Conservation (phyloP, 35 echinoderm and acorn worm species). For the Holothuria glaberrima region DNA sequence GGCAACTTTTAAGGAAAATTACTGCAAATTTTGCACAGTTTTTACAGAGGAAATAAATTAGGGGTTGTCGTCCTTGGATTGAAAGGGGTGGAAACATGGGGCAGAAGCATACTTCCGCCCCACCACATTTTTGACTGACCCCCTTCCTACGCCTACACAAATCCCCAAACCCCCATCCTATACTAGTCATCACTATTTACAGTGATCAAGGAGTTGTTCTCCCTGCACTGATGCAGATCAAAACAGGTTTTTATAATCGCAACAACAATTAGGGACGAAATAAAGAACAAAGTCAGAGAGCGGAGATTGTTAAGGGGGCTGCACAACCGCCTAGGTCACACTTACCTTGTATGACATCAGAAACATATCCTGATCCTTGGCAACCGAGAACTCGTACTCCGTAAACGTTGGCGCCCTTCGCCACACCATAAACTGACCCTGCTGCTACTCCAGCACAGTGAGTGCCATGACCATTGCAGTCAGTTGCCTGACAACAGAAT, state of each 20-base stretch:
- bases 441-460: slow-evolving; percentile 60
- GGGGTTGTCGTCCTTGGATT: too few species aligned
- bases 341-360: slow-evolving; percentile 62
- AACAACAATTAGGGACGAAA: background rate
- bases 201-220: too few species aligned
- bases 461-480: slow-evolving; percentile 73
- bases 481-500: slow-evolving; percentile 36
- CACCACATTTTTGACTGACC: too few species aligned
- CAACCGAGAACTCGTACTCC: slow-evolving; percentile 59
- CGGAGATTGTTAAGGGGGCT: background rate
- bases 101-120: too few species aligned
- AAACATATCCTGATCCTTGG: slow-evolving; percentile 28
- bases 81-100: too few species aligned
- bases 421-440: slow-evolving; percentile 65
- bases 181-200: too few species aligned
- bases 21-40: too few species aligned
- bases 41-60: too few species aligned
- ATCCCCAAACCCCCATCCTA: too few species aligned
- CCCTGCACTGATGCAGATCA: too few species aligned
- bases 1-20: too few species aligned
- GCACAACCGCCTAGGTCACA: background rate
- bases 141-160: too few species aligned
- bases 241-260: background rate
- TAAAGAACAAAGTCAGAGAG: background rate
- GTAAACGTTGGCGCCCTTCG: slow-evolving; percentile 47